Evolutionary conservation across 2,888 invertebrate species (phyloP).

Genomic region (Thereva nobilitata): DNA sequence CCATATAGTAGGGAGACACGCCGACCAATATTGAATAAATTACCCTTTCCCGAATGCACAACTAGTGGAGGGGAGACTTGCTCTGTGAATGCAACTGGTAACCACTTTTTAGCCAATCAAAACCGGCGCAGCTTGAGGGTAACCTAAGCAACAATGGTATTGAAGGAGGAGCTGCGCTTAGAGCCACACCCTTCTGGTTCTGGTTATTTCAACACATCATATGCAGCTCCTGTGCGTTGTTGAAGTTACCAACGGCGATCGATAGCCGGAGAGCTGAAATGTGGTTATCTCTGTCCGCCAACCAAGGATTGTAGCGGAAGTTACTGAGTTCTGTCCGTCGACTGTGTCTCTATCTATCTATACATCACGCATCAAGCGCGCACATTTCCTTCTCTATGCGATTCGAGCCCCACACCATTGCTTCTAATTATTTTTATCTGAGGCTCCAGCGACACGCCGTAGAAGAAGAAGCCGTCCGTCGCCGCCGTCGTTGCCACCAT

Average conservation of each 20-base stretch:
- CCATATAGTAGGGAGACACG: not conserved
- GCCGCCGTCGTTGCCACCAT: constrained; percentile 14
- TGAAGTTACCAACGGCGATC: constrained; percentile 34
- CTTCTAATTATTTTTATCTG: not conserved
- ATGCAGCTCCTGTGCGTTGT: constrained; percentile 20
- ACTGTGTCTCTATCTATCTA: constrained; percentile 14
- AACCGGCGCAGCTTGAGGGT: not conserved
- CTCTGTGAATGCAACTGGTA: constrained; percentile 27
- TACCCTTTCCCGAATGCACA: constrained; percentile 18
- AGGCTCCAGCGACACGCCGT: not conserved
- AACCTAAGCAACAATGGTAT: too few relatives aligned
- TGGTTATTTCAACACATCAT: not conserved
- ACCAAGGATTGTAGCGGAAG: not conserved
- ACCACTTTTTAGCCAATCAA: constrained; percentile 16
- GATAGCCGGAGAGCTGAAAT: constrained; percentile 13
- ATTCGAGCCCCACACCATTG: constrained; percentile 1
- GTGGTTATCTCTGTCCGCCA: constrained; percentile 13
- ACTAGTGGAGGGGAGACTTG: constrained; percentile 18
- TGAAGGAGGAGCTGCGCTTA: not conserved
- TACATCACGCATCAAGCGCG: constrained; percentile 3
- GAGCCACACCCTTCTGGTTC: not conserved
- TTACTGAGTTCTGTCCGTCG: not conserved
- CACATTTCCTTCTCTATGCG: constrained; percentile 6
- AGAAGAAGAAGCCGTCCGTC: not conserved
- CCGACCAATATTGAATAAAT: constrained; percentile 19